phyloP scores from a whole-genome alignment of 2,888 invertebrate species.

The Xanthorhoe designata region DNA sequence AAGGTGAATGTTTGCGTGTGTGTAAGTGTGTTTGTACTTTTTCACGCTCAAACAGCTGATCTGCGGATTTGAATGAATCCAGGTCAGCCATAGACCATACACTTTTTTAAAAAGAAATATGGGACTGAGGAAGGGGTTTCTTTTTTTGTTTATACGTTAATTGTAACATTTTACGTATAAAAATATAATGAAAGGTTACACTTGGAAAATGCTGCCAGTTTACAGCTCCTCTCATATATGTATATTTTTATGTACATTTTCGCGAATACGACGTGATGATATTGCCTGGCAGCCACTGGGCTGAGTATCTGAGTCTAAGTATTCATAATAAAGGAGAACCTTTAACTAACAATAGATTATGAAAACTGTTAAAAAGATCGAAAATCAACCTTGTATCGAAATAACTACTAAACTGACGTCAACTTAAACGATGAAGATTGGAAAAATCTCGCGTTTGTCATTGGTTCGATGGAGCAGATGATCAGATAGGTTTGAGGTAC shows the following conservation, averaged over 20 bases:
- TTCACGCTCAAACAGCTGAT: background rate
- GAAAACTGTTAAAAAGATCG: background rate
- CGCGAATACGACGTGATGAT: constrained; percentile 1
- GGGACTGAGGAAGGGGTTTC: background rate
- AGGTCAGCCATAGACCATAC: background rate
- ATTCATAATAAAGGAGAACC: constrained; percentile 11
- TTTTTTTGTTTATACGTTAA: too few relatives aligned
- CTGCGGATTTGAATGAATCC: too few relatives aligned
- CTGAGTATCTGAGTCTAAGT: constrained; percentile 5
- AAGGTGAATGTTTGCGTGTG: too few relatives aligned
- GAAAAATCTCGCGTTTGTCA: constrained; percentile 15
- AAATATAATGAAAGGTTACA: background rate
- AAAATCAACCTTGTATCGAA: background rate
- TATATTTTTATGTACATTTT: background rate
- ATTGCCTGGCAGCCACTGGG: constrained; percentile 2
- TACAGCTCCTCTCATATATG: background rate
- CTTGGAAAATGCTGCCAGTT: background rate
- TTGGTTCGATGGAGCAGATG: constrained; percentile 16
- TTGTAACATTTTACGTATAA: background rate
- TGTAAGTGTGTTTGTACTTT: background rate
- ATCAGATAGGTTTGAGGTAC: constrained; percentile 19
- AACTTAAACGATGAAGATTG: background rate
- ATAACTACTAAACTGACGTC: background rate
- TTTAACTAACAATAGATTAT: too few relatives aligned
- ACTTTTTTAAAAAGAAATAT: background rate